Percentiles rank a stretch among this genome's conserved stretches.
Evolutionary conservation across 2,797 vertebrate genomes (phyloP).

Genomic region (Circus cinereus): DNA sequence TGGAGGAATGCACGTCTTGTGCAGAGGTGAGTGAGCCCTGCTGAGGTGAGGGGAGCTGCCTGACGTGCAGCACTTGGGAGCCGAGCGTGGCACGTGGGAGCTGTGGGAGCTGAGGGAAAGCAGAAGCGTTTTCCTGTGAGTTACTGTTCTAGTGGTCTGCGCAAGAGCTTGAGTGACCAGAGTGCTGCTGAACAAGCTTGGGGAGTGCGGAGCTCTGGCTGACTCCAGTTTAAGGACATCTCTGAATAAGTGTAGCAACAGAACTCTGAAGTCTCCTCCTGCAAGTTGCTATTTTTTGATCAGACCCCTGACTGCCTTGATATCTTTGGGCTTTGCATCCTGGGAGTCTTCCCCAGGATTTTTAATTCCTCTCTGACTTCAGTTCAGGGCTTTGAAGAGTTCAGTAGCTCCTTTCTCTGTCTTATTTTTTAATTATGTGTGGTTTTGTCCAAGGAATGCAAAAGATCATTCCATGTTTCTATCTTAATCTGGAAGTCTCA

Average conservation of each 20-base stretch:
- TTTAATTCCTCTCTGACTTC: background rate
- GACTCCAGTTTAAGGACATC: background rate
- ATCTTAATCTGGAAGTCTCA: background rate
- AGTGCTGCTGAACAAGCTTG: background rate
- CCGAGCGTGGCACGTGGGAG: background rate
- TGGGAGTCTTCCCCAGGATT: background rate
- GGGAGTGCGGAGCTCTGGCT: background rate
- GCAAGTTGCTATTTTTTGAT: background rate
- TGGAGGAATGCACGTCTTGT: background rate
- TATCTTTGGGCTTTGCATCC: background rate
- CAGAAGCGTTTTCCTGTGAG: background rate
- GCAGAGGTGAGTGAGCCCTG: conserved; percentile 57
- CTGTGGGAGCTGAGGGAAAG: background rate
- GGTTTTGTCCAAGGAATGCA: background rate
- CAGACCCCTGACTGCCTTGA: background rate
- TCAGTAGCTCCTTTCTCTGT: background rate
- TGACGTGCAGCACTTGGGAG: background rate
- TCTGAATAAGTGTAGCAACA: background rate
- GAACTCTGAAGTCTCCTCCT: background rate
- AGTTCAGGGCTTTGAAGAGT: background rate
- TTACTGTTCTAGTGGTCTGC: background rate
- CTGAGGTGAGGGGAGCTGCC: conserved; percentile 12
- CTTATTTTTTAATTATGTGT: background rate
- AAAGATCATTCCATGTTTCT: background rate
- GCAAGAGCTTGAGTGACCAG: background rate